Evolutionary conservation across 1,140 invertebrate genomes (phyloP), one percentile per base, ranked within the genome.

Genomic region (Caenorhabditis remanei): DNA sequence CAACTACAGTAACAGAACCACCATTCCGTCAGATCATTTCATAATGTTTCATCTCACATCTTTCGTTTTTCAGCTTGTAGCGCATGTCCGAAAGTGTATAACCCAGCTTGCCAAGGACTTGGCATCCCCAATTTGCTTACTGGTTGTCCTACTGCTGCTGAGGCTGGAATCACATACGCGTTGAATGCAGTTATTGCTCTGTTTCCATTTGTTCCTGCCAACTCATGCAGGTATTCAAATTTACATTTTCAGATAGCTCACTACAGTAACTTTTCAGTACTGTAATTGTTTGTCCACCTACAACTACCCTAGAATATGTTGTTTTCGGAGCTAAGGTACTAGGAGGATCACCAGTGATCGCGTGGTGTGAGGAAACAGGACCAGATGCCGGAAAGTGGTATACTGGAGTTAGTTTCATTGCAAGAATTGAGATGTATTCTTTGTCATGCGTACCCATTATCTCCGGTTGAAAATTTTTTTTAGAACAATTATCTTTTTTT

Each of bases 1-100:
- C 67, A 40, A 65, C 63, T 7, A 65, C 63, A 65, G 61, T 65
- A 11, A 65, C 61, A 32, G 61, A 65, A 65, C 9, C 61, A 40
- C 65, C 65, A 43, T 71, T 71, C 16, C 65, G 65, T 71, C 9
- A 43, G 40, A 7, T 19, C 4, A 7, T 43, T n/a, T 46, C 7
- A n/a, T 24, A 32, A 11, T 32, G n/a, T 40, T 65, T 6, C 16
- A 32, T 7, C 1, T 43, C 14, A 32, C n/a, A n/a, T 58, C 56
- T 8, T 4, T n/a, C 16, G 2, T 21, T 43, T 71, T 71, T 71
- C 40, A 71, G 65, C 65, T 43, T 71, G 65, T 21, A 71, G 4
- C 11, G 65, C 46, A 6, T 71, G 65, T 71, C 65, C 11, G 19
- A 43, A 43, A 71, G 19, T 46, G 4, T 71, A 71, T 16, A 40